These are phyloP conservation scores for Archips crataeganus DNA, from an alignment of 2,888 invertebrate genomes.

Conservation along the genomic window DNA sequence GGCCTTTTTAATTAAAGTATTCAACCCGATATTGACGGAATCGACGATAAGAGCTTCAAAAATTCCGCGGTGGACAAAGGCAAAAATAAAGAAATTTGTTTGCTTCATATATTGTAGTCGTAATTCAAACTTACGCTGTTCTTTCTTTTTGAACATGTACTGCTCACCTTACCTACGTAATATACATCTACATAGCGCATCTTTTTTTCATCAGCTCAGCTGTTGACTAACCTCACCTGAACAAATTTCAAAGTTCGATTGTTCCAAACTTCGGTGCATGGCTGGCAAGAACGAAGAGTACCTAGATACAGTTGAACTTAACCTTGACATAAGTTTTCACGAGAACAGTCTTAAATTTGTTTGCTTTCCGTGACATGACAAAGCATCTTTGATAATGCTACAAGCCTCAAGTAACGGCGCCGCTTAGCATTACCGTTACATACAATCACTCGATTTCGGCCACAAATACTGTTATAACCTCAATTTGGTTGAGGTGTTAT, in stretches of 20 bases:
- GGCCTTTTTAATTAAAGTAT: too few relatives aligned
- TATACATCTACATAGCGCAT: too few relatives aligned
- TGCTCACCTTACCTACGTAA: too few relatives aligned
- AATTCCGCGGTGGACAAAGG: too few relatives aligned
- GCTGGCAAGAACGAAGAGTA: not conserved
- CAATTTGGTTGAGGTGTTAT: not conserved
- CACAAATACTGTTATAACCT: conserved; percentile 9
- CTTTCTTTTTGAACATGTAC: too few relatives aligned
- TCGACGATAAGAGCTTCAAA: too few relatives aligned
- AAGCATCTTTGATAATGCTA: not conserved
- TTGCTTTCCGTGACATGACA: not conserved
- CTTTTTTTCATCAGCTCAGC: too few relatives aligned
- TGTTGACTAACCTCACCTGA: not conserved
- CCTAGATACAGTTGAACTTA: not conserved
- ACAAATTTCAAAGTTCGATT: not conserved
- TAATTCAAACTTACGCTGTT: too few relatives aligned
- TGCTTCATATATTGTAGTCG: too few relatives aligned
- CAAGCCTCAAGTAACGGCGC: conserved; percentile 1
- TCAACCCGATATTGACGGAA: too few relatives aligned
- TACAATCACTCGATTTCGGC: conserved; percentile 4
- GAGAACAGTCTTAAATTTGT: not conserved
- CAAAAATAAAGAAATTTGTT: too few relatives aligned
- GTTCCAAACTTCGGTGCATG: not conserved
- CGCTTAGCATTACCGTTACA: conserved; percentile 19
- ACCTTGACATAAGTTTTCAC: not conserved